These are phyloP conservation scores for Notothenia coriiceps DNA, from an alignment of 2,113 vertebrate genomes.

Conservation along the genomic window DNA sequence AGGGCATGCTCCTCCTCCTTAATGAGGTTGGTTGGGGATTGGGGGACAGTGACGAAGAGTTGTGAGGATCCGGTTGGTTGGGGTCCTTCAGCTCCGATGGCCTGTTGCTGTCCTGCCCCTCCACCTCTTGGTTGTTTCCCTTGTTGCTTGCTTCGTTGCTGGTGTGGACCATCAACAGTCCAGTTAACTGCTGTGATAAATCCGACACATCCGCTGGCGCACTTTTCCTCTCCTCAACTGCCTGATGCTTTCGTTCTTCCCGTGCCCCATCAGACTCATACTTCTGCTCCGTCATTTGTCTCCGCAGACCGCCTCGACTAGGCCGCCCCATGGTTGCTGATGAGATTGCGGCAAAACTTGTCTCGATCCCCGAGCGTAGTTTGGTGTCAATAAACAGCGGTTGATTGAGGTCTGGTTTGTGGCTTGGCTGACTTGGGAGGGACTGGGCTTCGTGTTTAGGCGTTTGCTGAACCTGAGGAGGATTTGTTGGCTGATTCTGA, in stretches of 20 bases:
- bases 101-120: conserved; percentile 77
- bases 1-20: conserved; percentile 87
- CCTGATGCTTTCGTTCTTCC: conserved; percentile 82
- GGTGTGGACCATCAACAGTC: conserved; percentile 96
- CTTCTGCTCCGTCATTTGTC: conserved; percentile 92
- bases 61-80: conserved; percentile 79
- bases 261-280: conserved; percentile 85
- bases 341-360: conserved; percentile 81
- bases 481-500: conserved; percentile 70
- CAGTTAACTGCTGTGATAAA: conserved; percentile 88
- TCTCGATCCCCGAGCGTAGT: conserved; percentile 90
- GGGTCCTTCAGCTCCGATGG: conserved; percentile 83
- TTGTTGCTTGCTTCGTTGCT: conserved; percentile 79
- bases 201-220: conserved; percentile 87
- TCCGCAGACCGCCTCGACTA: conserved; percentile 82
- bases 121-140: conserved; percentile 62
- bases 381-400: conserved; percentile 98
- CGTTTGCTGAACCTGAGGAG: conserved; percentile 83
- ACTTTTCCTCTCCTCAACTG: conserved; percentile 88
- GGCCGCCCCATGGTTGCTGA: conserved; percentile 84
- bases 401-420: conserved; percentile 95
- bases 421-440: conserved; percentile 72
- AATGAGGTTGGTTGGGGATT: conserved; percentile 78
- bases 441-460: conserved; percentile 86
- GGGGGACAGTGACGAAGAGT: conserved; percentile 72